Base-by-base conservation (phyloP, 2,797 vertebrate genomes). In the Mormyrops boulengeri region DNA sequence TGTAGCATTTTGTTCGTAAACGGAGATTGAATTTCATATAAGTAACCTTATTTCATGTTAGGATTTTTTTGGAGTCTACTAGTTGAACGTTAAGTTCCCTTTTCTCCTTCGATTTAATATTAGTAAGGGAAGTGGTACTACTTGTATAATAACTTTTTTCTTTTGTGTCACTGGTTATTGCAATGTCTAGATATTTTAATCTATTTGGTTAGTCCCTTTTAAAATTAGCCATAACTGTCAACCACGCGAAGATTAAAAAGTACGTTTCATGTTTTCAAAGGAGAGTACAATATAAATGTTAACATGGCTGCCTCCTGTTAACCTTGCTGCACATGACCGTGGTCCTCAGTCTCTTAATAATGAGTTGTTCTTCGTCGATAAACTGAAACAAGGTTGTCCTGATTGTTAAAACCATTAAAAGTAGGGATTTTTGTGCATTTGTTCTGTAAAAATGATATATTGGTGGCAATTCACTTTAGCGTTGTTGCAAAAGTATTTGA, bases 271-370 rank as follows among this genome's bases (percentile, higher is more conserved):
- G 22, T 53, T 86, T 86, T 9, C 44, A 14, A 17, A 30, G 2
- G n/a, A 44, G 47, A n/a, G 14, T 22, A 8, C 14, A 9, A 26
- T 84, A 6, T 26, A 55, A 17, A 69, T 85, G 87, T 53, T 50
- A 89, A 89, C 84, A 84, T 89, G 85, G 85, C 88, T 55, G 66
- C 85, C 34, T 87, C 49, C 34, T 38, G 47, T 85, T 90, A 85
- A 88, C 88, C 89, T 88, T 90, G 80, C 50, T 85, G 26, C 66
- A 38, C 66, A 38, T 22, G 50, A 8, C 17, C 8, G 3, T n/a
- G 14, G 2, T 19, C 47, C 73, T 4, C 34, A 19, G 41, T 19
- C 6, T 19, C 7, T 44, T n/a, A n/a, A n/a, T n/a, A n/a, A 80
- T 80, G 19, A 8, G 1, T 47, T 80, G n/a, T 34, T 38, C 30